Evolutionary conservation across 2,888 invertebrate species (phyloP), one percentile per base, ranked within the genome.

Genomic region (Meandrusa payeni): DNA sequence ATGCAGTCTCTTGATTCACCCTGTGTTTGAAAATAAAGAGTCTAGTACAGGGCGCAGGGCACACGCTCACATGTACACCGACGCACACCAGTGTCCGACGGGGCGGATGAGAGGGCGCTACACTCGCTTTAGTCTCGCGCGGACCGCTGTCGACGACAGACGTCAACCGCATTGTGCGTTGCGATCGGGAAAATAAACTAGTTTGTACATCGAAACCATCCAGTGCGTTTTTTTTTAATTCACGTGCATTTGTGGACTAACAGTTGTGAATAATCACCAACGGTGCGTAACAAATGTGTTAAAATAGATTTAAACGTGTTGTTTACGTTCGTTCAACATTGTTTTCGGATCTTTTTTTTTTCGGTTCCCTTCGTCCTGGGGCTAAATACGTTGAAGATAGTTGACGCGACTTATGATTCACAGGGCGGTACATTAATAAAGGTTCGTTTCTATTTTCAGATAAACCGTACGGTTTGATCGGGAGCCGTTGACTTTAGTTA

Each of bases 111-210:
- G 82, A 76, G 80, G 83, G 85, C 83, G 83, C 83, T 71, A 63
- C 48, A 29, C 46, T 76, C 85, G 81, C 74, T 78, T n/a, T 86
- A 89, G 89, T 89, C 88, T 86, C 87, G 88, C 88, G 81, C 77
- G 78, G 85, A 79, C 78, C 74, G 71, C 69, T 68, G 62, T 49
- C 48, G 41, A 52, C 76, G 75, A 57, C 57, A 83, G 70, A 75
- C 71, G 85, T 67, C 60, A 64, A 73, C 69, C 68, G 69, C 55
- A 54, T 43, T 60, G 59, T 71, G 77, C 70, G 50, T 71, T 82
- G 68, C 78, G 71, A 71, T 71, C 76, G 76, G 70, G 70, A 78
- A 76, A 75, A 81, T 79, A 80, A 83, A 85, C 81, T 83, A 83
- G 85, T 87, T 83, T 77, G n/a, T 76, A 73, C 79, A 78, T 76